phyloP scores from a whole-genome alignment of 2,888 invertebrate species.

The Spilosoma lubricipeda region DNA sequence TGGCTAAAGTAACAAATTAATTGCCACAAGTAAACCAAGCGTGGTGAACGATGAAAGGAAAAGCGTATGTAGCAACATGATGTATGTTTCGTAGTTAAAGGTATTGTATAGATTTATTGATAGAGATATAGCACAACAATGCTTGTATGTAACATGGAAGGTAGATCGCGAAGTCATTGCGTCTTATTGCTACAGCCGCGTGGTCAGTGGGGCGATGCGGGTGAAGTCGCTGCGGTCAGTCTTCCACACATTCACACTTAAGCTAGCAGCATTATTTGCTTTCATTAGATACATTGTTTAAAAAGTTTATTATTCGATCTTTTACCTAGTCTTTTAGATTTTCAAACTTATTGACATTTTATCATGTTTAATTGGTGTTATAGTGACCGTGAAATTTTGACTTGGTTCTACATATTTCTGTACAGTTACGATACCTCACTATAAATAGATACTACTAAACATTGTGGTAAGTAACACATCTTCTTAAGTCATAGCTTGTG shows the following conservation, averaged over 20 bases:
- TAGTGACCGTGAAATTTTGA: conserved; percentile 38
- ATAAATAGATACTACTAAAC: conserved; percentile 24
- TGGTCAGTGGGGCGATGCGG: conserved; percentile 74
- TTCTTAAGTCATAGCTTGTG: background rate
- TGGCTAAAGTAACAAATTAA: too few relatives aligned
- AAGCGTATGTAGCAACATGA: conserved; percentile 53
- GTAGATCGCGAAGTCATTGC: conserved; percentile 59
- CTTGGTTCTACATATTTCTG: conserved; percentile 27
- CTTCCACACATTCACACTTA: conserved; percentile 58
- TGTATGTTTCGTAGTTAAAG: conserved; percentile 34
- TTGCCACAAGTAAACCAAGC: conserved; percentile 16
- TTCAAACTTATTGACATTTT: conserved; percentile 1
- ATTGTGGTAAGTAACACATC: conserved; percentile 34
- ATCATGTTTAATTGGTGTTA: conserved; percentile 41
- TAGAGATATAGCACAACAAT: conserved; percentile 77
- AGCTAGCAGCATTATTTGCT: conserved; percentile 53
- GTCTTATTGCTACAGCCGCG: conserved; percentile 67
- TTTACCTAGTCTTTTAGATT: background rate
- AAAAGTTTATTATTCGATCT: background rate
- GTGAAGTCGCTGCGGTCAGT: conserved; percentile 68
- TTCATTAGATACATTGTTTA: conserved; percentile 8
- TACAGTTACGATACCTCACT: conserved; percentile 38
- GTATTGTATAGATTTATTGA: conserved; percentile 73
- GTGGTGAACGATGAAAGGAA: conserved; percentile 49
- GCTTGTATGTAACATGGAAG: conserved; percentile 75